Evolutionary conservation across 1,140 invertebrate genomes (phyloP).

Genomic region (Drosophila rufa): DNA sequence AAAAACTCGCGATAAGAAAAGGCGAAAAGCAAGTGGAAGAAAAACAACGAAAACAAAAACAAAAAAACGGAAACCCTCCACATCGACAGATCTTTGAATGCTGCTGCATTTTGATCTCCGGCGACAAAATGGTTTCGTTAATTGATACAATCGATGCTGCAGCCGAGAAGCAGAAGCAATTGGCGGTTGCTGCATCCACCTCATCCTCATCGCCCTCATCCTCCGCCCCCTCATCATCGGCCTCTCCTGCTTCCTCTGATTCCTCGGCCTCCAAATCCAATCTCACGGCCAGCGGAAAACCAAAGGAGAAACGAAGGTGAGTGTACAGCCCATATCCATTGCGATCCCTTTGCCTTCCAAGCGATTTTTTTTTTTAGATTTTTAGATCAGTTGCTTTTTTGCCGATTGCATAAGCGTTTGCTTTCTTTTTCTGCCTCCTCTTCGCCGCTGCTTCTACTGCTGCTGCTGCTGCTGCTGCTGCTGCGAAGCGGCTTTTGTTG

Average conservation of each 20-base stretch:
- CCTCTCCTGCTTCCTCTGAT: conserved; percentile 2
- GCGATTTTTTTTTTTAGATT: background rate
- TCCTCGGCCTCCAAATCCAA: conserved; percentile 25
- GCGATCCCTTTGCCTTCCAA: background rate
- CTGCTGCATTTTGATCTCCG: conserved; percentile 64
- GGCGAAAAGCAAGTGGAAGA: conserved; percentile 11
- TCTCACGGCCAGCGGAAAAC: conserved; percentile 76
- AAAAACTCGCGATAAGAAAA: conserved; percentile 49
- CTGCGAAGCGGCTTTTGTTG: conserved; percentile 29
- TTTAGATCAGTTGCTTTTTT: conserved; percentile 35
- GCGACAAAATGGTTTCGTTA: conserved; percentile 79
- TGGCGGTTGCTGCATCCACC: conserved; percentile 41
- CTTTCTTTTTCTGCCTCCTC: conserved; percentile 71
- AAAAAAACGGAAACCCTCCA: conserved; percentile 42
- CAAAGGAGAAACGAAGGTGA: conserved; percentile 83
- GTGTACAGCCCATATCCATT: conserved; percentile 10
- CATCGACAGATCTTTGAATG: conserved; percentile 68
- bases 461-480: conserved; percentile 23
- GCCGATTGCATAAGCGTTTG: conserved; percentile 73
- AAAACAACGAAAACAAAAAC: conserved; percentile 33
- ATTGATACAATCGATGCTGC: conserved; percentile 76
- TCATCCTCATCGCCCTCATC: conserved; percentile 12
- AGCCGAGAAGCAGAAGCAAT: conserved; percentile 59
- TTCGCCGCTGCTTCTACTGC: conserved; percentile 39
- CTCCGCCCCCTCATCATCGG: conserved; percentile 3